These are phyloP conservation scores for Cladopsammia gracilis DNA, from an alignment of 64 coral and sea anemone genomes.

Conservation along the genomic window DNA sequence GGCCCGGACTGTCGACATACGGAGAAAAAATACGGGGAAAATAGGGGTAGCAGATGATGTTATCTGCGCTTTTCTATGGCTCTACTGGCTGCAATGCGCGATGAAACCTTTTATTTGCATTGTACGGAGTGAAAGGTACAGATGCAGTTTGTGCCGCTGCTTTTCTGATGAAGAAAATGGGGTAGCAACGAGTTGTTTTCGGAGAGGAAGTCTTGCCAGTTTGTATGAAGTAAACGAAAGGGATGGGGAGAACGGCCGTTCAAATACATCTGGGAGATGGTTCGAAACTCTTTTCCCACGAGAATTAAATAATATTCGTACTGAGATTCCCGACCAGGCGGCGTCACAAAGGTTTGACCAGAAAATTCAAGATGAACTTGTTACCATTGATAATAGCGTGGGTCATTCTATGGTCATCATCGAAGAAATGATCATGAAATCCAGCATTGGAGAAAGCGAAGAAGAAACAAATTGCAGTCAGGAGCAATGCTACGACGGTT, in stretches of 20 bases:
- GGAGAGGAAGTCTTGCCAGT: neutral
- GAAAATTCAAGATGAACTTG: neutral
- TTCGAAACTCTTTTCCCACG: no score
- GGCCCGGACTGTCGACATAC: neutral
- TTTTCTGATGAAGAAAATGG: neutral
- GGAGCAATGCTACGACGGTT: neutral
- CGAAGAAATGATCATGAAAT: slow-evolving; percentile 8
- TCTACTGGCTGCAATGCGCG: slow-evolving; percentile 7
- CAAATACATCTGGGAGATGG: neutral
- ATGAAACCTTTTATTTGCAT: neutral
- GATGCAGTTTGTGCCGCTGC: neutral
- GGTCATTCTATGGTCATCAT: neutral
- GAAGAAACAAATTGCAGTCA: neutral
- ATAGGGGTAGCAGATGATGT: neutral
- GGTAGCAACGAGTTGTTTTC: neutral
- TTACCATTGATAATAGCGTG: neutral
- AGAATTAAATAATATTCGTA: neutral
- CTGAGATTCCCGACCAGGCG: neutral
- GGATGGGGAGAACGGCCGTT: neutral
- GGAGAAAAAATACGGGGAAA: neutral
- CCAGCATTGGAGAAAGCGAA: neutral
- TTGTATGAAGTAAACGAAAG: neutral
- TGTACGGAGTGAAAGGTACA: neutral
- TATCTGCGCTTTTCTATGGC: neutral
- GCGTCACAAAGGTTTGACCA: neutral